Base-by-base conservation (phyloP, 2,888 invertebrate species). In the Parapristionchus giblindavisi region DNA sequence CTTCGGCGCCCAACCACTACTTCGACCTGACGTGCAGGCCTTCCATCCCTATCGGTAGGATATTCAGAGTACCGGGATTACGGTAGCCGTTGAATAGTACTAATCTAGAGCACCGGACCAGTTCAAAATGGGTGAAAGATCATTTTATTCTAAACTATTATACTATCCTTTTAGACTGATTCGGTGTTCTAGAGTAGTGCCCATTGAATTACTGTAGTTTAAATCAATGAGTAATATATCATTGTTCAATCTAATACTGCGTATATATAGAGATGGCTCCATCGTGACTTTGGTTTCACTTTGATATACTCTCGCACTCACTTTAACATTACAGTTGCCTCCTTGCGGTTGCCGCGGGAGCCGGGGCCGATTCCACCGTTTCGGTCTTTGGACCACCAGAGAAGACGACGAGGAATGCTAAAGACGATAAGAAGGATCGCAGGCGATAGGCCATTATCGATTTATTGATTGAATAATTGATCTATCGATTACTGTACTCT, bases 351-450 rank as follows among this genome's bases (percentile, higher is more conserved):
- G 29, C 70, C 24, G 14, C n/a, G 11, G 11, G 29, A 1, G 21
- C 29, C 24, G 34, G 21, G 6, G 68, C 51, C 1, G 70, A 71
- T 1, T 29, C 70, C 1, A 40, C 36, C 6, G n/a, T 71, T 5
- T 71, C 70, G 27, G 29, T 71, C 8, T 71, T 56, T n/a, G 70
- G 70, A 1, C 70, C 70, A 0, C 70, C 70, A 1, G 56, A 56
- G 56, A 56, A 56, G 56, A 54, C 27, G 40, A 8, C 38, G 0
- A 1, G 56, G 40, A 40, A 40, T 27, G 56, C 56, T 17, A 56
- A 29, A 54, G 70, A 71, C 24, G 70, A 71, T 54, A 71, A 40
- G n/a, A 48, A 40, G 8, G 70, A 71, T n/a, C 51, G 68, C 51
- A 14, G 34, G 17, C 11, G n/a, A 24, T 38, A 38, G 17, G 17